phyloP scores from a whole-genome alignment of 92 coral and sea anemone genomes.

The Palythoa caribaeorum region DNA sequence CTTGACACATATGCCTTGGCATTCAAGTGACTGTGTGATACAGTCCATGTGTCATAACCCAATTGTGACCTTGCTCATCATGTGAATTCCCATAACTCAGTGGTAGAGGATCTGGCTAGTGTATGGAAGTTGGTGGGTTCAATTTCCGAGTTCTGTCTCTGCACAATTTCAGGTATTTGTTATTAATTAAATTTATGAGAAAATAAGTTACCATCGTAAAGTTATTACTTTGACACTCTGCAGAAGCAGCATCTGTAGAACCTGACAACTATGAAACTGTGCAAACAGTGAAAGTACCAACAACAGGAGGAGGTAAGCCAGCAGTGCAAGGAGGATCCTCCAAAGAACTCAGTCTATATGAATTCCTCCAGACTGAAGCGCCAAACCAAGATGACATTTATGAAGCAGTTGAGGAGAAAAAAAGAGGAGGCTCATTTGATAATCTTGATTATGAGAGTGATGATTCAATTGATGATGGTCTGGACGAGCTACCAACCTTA shows the following conservation, averaged over 20 bases:
- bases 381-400: slow-evolving; percentile 7
- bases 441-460: slow-evolving; percentile 78
- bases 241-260: neutral
- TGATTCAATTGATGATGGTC: slow-evolving; percentile 65
- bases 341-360: slow-evolving; percentile 12
- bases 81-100: too few species aligned
- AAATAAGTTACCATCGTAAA: too few species aligned
- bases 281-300: neutral
- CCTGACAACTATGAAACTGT: slow-evolving; percentile 15
- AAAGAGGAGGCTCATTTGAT: slow-evolving; percentile 34
- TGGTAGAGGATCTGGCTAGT: too few species aligned
- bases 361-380: slow-evolving; percentile 9
- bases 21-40: too few species aligned
- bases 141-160: too few species aligned
- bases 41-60: too few species aligned
- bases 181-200: too few species aligned
- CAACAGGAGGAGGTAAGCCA: neutral
- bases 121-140: too few species aligned
- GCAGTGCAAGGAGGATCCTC: neutral
- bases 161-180: too few species aligned
- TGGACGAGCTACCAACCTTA: slow-evolving; percentile 31
- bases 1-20: too few species aligned
- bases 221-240: neutral
- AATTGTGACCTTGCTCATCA: too few species aligned
- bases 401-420: slow-evolving; percentile 35